phyloP scores from a whole-genome alignment of 2,113 vertebrate genomes.

The Leuciscus idus region DNA sequence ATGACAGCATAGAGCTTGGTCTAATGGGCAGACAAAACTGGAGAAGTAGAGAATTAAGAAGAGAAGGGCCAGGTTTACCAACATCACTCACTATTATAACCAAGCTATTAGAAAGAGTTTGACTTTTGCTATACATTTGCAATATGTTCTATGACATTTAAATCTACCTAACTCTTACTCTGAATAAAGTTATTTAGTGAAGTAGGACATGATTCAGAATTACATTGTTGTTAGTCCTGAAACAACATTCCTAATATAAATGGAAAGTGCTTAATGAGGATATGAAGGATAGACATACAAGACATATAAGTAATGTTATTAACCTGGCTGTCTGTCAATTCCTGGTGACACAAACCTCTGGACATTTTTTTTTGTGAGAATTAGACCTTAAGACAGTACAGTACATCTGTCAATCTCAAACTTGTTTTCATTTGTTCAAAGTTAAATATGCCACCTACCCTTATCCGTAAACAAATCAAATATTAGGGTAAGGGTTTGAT shows the following conservation, averaged over 20 bases:
- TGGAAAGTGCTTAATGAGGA: neutral
- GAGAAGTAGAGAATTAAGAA: slow-evolving; percentile 11
- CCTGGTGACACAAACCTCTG: neutral
- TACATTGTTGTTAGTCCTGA: neutral
- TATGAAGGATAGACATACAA: neutral
- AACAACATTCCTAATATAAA: neutral
- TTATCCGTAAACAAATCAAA: neutral
- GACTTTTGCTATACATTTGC: neutral
- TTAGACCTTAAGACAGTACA: neutral
- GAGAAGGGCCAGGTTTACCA: neutral
- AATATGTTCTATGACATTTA: neutral
- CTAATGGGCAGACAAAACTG: slow-evolving; percentile 67
- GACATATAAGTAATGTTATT: neutral
- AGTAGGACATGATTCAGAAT: neutral
- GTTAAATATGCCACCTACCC: neutral
- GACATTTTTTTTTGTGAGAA: neutral
- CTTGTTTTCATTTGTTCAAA: neutral
- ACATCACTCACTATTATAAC: neutral
- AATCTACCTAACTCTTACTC: neutral
- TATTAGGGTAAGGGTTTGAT: neutral
- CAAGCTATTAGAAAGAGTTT: neutral
- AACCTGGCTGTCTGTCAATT: neutral
- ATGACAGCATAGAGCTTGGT: slow-evolving; percentile 66
- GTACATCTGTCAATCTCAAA: neutral
- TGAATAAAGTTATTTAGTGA: neutral